A percentile compares a stretch with the other conserved stretches of the same genome.
Evolutionary conservation across 1,140 invertebrate genomes (phyloP).

Genomic region (Chionoecetes opilio): DNA sequence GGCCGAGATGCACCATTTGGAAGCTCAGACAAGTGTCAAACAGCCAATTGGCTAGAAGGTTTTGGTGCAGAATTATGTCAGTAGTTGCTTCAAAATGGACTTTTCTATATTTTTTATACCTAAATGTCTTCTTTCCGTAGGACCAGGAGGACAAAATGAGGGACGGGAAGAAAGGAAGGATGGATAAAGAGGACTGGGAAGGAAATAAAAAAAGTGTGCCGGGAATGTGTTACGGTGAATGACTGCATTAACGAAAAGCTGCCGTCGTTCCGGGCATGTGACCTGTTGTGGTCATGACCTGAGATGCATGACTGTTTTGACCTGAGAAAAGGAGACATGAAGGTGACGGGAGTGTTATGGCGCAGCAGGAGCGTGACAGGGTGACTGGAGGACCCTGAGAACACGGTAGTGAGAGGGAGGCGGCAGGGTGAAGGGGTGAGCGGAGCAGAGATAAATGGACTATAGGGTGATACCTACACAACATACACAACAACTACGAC

Average conservation of each 20-base stretch:
- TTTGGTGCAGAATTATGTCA: background rate
- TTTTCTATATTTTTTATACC: background rate
- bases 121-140: background rate
- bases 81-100: background rate
- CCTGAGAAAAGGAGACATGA: background rate
- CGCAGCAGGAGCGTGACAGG: background rate
- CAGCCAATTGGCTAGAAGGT: background rate
- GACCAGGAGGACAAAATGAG: background rate
- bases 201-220: background rate
- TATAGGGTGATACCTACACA: too few species aligned
- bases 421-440: too few species aligned
- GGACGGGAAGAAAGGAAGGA: background rate
- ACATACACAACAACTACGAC: too few species aligned
- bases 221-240: slow-evolving; percentile 2
- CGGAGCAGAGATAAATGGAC: too few species aligned
- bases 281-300: background rate
- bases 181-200: background rate
- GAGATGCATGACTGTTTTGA: background rate
- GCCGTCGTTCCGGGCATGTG: background rate
- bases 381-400: background rate
- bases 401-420: too few species aligned
- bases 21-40: background rate
- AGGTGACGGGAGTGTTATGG: background rate
- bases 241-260: background rate
- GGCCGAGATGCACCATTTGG: background rate